These are phyloP conservation scores for Benthosema pterotum DNA, from an alignment of 2,797 vertebrate species.

Conservation along the genomic window DNA sequence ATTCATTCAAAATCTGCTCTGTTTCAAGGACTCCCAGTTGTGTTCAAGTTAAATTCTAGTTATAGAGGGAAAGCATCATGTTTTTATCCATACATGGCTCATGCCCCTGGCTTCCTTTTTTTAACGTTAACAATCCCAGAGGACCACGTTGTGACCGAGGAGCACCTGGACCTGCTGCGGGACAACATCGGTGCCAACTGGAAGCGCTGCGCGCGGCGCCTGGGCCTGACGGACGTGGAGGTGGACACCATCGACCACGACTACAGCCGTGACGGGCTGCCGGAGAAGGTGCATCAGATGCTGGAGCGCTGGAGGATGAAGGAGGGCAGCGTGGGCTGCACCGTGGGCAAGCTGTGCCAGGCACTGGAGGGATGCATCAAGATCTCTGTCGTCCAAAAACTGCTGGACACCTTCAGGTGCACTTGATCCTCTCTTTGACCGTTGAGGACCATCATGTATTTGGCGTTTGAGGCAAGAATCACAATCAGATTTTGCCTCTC, in stretches of 20 bases:
- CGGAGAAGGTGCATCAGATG: slow-evolving; percentile 94
- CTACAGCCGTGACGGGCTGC: slow-evolving; percentile 87
- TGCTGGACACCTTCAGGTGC: slow-evolving; percentile 71
- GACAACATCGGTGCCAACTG: slow-evolving; percentile 87
- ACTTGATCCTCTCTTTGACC: slow-evolving; percentile 9
- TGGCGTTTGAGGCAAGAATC: too few species aligned
- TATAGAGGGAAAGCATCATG: too few species aligned
- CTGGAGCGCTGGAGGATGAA: slow-evolving; percentile 91
- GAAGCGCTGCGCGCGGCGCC: slow-evolving; percentile 87
- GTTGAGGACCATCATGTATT: too few species aligned
- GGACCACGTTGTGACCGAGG: slow-evolving; percentile 69
- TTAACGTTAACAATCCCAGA: slow-evolving; percentile 53
- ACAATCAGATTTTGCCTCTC: too few species aligned
- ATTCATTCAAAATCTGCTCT: too few species aligned
- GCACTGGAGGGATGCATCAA: slow-evolving; percentile 80
- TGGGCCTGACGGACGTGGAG: slow-evolving; percentile 84
- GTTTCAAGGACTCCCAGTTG: too few species aligned
- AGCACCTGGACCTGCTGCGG: slow-evolving; percentile 86
- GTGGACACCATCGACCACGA: slow-evolving; percentile 93
- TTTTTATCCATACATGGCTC: too few species aligned
- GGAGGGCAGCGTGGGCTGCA: slow-evolving; percentile 87
- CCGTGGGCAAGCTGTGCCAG: slow-evolving; percentile 85
- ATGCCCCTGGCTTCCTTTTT: too few species aligned
- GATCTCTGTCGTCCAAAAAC: slow-evolving; percentile 78
- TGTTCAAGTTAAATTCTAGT: too few species aligned